Evolutionary conservation across 2,888 invertebrate species (phyloP), one percentile per base, ranked within the genome.

Genomic region (Dryobota labecula): DNA sequence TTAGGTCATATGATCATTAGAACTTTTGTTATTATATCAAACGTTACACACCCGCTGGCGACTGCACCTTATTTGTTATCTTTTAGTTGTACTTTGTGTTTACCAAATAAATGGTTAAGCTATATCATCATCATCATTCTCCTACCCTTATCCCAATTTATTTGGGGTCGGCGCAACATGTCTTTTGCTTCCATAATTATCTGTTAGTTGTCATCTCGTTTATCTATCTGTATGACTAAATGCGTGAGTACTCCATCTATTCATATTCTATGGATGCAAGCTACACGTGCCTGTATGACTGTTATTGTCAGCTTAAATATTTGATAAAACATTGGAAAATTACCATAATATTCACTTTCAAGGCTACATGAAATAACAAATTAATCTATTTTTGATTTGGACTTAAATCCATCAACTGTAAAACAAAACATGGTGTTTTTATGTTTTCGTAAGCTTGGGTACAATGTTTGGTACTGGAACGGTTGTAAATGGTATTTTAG

Each of bases 311-410:
- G 9, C 41, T 45, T 78, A 56, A 58, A 78, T 82, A 61, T 75
- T 74, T 71, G n/a, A 73, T 82, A 51, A 51, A 36, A 68, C 30
- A 68, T 54, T 60, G 68, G 54, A 62, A 43, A 75, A 61, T 56
- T 49, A 68, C 41, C 47, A 63, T 72, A 41, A 61, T 56, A 64
- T 69, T 54, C 45, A 69, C 18, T 70, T 49, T 78, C 75, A 80
- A 83, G 78, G 60, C 30, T 56, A 33, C 9, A 36, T n/a, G n/a
- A 54, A 70, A 71, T 43, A 66, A 49, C 54, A 64, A 70, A 63
- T 24, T 47, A 43, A 73, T 67, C 53, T 54, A 56, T 54, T 72
- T 62, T 54, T 64, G 65, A 72, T 71, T 56, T 41, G 45, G 38
- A 20, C 45, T 43, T 43, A 70, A 67, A 71, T 76, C 43, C 27